These are phyloP conservation scores for Phthorimaea operculella DNA, from an alignment of 1,140 invertebrate species.

Conservation along the genomic window DNA sequence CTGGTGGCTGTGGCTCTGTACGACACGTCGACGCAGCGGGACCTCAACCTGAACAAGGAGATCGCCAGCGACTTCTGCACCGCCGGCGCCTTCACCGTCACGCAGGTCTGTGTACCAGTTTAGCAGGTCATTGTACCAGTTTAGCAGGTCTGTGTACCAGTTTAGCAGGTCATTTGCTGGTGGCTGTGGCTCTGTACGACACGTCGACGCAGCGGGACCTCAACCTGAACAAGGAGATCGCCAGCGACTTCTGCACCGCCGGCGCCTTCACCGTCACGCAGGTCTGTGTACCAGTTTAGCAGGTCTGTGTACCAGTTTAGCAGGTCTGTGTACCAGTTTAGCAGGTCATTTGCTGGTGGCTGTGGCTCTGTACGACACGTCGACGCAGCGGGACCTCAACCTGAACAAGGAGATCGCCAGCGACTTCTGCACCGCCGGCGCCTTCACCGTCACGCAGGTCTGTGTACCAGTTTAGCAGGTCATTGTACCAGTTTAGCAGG, in stretches of 20 bases:
- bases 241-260: conserved; percentile 54
- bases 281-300: too few species aligned
- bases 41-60: conserved; percentile 60
- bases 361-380: conserved; percentile 56
- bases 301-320: too few species aligned
- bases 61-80: conserved; percentile 58
- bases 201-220: conserved; percentile 53
- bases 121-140: too few species aligned
- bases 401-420: conserved; percentile 58
- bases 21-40: conserved; percentile 54
- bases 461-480: too few species aligned
- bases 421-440: conserved; percentile 54
- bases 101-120: conserved; percentile 29
- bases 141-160: too few species aligned
- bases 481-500: too few species aligned
- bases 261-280: conserved; percentile 49
- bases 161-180: too few species aligned
- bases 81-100: conserved; percentile 44
- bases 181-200: conserved; percentile 54
- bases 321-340: too few species aligned
- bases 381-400: conserved; percentile 52
- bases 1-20: conserved; percentile 52
- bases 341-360: too few species aligned
- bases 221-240: conserved; percentile 59
- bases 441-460: conserved; percentile 50